Evolutionary conservation across 1,140 invertebrate genomes (phyloP), one percentile per base, ranked within the genome.

Genomic region (Drosophila kanapiae): DNA sequence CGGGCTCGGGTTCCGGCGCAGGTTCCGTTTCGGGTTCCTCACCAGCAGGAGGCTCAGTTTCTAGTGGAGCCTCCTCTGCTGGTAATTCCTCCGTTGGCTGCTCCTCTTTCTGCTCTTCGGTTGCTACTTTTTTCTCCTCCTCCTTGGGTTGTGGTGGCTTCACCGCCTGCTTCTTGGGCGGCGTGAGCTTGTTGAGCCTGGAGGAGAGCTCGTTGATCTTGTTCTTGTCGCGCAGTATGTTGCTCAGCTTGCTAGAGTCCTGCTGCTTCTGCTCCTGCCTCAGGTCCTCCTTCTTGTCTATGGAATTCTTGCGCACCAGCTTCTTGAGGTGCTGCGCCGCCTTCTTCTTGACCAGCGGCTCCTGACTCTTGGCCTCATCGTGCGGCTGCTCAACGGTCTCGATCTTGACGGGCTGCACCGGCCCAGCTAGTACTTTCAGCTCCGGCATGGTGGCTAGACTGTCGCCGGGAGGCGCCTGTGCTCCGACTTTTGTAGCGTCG

Each of bases 341-440:
- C 51, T 85, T 92, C 54, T 91, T 91, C 18, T 51, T 45, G 3
- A 65, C 70, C 16, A 67, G 71, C 1, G 61, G 49, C 14, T 74
- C 43, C 29, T 80, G 68, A 13, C 18, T 48, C 31, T 85, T 80
- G 18, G 33, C 29, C 16, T 13, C 77, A 81, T 85, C 75, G 53
- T 74, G 75, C 6, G 74, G 60, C 47, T 82, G 81, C 29, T 90
- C 85, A 53, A 85, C 85, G 1, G 81, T 90, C 18, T 90, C 85
- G 37, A 90, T 85, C 61, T 90, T 90, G 8, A 91, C 91, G 45
- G 91, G 83, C 65, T 91, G 86, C 67, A 92, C 91, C 18, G 91
- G 91, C 10, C 82, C 83, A 38, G 91, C 49, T 13, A 82, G 60
- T 72, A 92, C 83, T 85, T 92, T 79, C 77, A 88, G 76, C 82